Base-by-base conservation (phyloP, 2,113 vertebrate species). In the Myocastor coypus region DNA sequence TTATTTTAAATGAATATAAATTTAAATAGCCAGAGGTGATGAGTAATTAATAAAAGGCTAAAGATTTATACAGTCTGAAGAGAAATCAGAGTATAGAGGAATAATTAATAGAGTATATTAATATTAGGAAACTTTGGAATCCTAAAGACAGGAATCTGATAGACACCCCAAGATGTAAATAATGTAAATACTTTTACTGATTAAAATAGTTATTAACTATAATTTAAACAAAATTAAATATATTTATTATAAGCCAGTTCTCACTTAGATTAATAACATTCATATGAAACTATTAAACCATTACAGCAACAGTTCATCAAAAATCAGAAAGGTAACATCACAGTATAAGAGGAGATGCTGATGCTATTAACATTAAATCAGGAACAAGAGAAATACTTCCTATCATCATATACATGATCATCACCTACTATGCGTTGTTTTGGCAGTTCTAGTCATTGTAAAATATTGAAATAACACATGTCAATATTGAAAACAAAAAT, bases 121-220 rank as follows among this genome's bases (percentile, higher is more conserved):
- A 89, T 94, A 61, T 59, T 85, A 59, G 19, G 24, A 83, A 93
- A 57, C 64, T 91, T 90, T 83, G 37, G 84, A 91, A 92, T 81
- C 12, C n/a, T 57, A 80, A 63, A 91, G 57, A 46, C 32, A 89
- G 55, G 95, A 91, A 77, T 89, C 59, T 63, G 30, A 87, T 46
- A 61, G 85, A 86, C 88, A 71, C 28, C 91, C 42, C 17, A 91
- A 88, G 91, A 96, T 82, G 66, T 77, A 61, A 83, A n/a, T 46
- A 46, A 46, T 46, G 46, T 46, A 46, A 46, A 46, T 30, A 73
- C 3, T 89, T 83, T 92, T 28, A 57, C 17, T 63, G 61, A 75
- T 81, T 96, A 92, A 89, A 89, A 83, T 96, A 77, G 30, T 91
- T 84, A 94, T 75, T 85, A 93, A 93, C 50, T 93, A 20, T 68